Percentiles rank a stretch among this genome's conserved stretches.
phyloP scores from a whole-genome alignment of 2,797 vertebrate genomes.

The Acrossocheilus fasciatus region DNA sequence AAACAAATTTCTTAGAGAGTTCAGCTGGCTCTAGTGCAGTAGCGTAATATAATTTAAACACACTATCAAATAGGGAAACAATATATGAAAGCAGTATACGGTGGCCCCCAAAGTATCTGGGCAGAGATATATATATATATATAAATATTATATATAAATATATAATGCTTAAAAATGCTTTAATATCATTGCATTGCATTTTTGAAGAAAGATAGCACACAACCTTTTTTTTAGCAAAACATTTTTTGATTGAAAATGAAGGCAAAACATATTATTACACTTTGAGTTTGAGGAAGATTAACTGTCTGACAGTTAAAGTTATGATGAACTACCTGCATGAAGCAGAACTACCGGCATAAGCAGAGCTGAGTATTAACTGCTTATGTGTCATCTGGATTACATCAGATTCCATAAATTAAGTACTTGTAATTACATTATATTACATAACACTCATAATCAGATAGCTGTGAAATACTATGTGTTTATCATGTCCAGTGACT shows the following conservation, averaged over 20 bases:
- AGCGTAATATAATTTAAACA: neutral
- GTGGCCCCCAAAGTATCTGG: neutral
- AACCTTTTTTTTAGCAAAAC: neutral
- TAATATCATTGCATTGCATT: neutral
- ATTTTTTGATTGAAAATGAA: neutral
- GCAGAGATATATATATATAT: no score
- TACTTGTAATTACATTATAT: neutral
- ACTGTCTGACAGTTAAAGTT: neutral
- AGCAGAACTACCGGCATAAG: neutral
- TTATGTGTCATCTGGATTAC: neutral
- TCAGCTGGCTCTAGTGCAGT: neutral
- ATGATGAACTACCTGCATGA: neutral
- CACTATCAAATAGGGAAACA: neutral
- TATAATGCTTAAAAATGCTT: neutral
- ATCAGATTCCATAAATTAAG: neutral
- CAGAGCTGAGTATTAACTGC: neutral
- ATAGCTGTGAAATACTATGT: neutral
- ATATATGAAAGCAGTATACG: neutral
- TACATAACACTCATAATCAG: neutral
- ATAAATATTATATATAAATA: no score
- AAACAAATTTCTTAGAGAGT: neutral
- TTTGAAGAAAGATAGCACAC: neutral
- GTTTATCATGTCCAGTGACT: neutral
- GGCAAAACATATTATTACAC: neutral
- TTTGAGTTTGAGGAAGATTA: neutral